Conservation (phyloP, 2,797 vertebrate genomes). For the Hapalemur alaotrensis region DNA sequence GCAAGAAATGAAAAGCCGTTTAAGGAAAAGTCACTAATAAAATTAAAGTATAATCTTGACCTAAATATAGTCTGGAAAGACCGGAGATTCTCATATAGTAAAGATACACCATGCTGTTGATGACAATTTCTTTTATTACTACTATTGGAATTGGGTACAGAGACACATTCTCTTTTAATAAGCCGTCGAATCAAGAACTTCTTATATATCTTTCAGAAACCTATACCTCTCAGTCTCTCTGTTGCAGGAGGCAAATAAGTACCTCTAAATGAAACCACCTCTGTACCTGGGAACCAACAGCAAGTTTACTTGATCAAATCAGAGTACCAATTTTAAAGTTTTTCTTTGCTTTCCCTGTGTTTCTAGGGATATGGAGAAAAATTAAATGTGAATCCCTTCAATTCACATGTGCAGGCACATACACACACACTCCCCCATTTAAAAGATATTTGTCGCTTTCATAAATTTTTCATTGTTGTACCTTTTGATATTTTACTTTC, state of each 20-base stretch:
- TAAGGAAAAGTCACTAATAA: slow-evolving; percentile 18
- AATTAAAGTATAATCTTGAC: background rate
- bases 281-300: background rate
- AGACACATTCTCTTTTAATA: background rate
- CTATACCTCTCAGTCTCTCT: background rate
- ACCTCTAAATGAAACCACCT: slow-evolving; percentile 8
- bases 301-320: background rate
- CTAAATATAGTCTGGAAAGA: background rate
- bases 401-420: background rate
- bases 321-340: background rate
- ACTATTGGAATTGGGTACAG: background rate
- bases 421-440: background rate
- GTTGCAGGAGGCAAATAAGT: background rate
- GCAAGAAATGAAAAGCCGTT: background rate
- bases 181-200: background rate
- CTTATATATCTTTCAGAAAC: background rate
- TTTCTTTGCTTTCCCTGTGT: background rate
- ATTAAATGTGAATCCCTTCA: background rate
- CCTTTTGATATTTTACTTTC: slow-evolving; percentile 6
- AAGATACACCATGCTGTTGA: background rate
- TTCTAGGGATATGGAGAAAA: background rate
- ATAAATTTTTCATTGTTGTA: background rate
- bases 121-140: background rate
- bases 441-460: background rate
- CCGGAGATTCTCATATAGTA: background rate